These are phyloP conservation scores for Aromia moschata DNA, from an alignment of 2,888 invertebrate species.

Conservation along the genomic window DNA sequence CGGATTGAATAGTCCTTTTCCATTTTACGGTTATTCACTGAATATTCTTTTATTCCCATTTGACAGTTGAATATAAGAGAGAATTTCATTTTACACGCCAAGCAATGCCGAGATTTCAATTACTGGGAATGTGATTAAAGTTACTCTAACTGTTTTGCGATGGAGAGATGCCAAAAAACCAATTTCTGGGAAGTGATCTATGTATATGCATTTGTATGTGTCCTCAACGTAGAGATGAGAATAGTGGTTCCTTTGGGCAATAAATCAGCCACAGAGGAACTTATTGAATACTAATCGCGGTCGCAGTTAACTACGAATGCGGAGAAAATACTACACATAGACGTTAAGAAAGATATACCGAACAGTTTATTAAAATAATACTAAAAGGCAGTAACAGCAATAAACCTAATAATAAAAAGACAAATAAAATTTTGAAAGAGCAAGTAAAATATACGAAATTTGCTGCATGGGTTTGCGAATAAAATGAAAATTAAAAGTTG, in stretches of 20 bases:
- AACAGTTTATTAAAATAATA: too few relatives aligned
- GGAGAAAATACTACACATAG: background rate
- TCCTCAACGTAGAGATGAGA: background rate
- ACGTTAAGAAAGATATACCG: background rate
- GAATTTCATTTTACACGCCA: background rate
- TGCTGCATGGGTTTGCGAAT: too few relatives aligned
- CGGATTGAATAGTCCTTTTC: too few relatives aligned
- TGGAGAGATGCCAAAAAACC: background rate
- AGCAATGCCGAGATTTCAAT: background rate
- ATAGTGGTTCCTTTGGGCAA: background rate
- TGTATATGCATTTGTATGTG: background rate
- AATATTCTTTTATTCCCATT: too few relatives aligned
- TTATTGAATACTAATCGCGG: background rate
- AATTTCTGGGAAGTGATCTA: background rate
- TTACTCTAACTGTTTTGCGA: background rate
- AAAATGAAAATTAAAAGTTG: too few relatives aligned
- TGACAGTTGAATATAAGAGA: background rate
- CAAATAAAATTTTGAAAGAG: too few relatives aligned
- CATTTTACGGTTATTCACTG: too few relatives aligned
- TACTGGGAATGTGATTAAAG: background rate
- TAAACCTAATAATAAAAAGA: too few relatives aligned
- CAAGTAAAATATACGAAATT: too few relatives aligned
- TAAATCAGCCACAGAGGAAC: background rate
- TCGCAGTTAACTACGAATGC: background rate
- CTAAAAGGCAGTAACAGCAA: too few relatives aligned